phyloP scores from a whole-genome alignment of 2,888 invertebrate species.

The Chrysolina oricalcia region DNA sequence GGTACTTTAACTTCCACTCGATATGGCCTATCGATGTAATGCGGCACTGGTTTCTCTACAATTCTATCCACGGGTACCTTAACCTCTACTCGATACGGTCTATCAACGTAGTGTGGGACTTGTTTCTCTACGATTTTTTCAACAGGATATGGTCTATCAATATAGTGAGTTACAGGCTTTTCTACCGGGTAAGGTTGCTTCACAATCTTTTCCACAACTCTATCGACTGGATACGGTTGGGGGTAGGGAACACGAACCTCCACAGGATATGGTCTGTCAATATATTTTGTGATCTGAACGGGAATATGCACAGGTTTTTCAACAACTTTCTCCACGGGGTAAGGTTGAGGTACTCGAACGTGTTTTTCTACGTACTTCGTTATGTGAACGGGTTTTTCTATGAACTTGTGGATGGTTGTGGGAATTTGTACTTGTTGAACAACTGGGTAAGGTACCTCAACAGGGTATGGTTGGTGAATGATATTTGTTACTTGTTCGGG shows the following conservation, averaged over 20 bases:
- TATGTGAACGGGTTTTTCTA: constrained; percentile 70
- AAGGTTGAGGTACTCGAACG: constrained; percentile 63
- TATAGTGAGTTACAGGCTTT: constrained; percentile 72
- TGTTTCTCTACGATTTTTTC: constrained; percentile 74
- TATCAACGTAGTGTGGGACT: constrained; percentile 73
- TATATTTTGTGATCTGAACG: constrained; percentile 73
- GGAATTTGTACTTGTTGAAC: constrained; percentile 61
- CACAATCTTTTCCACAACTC: constrained; percentile 57
- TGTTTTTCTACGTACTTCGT: constrained; percentile 67
- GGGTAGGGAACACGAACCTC: constrained; percentile 70
- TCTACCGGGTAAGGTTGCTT: constrained; percentile 51
- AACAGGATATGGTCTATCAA: constrained; percentile 72
- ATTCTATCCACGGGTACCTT: constrained; percentile 61
- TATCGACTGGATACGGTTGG: constrained; percentile 61
- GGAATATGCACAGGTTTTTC: constrained; percentile 72
- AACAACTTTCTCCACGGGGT: constrained; percentile 69
- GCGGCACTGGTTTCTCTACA: constrained; percentile 68
- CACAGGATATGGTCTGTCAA: constrained; percentile 71
- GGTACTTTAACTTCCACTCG: constrained; percentile 71
- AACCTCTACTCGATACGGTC: constrained; percentile 62
- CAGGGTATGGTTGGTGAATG: constrained; percentile 63
- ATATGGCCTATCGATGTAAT: constrained; percentile 63
- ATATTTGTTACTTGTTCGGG: constrained; percentile 71
- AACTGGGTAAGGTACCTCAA: constrained; percentile 63
- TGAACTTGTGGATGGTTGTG: constrained; percentile 61